These are phyloP conservation scores for Tapirus indicus DNA, from an alignment of 2,797 vertebrate species.

Conservation along the genomic window DNA sequence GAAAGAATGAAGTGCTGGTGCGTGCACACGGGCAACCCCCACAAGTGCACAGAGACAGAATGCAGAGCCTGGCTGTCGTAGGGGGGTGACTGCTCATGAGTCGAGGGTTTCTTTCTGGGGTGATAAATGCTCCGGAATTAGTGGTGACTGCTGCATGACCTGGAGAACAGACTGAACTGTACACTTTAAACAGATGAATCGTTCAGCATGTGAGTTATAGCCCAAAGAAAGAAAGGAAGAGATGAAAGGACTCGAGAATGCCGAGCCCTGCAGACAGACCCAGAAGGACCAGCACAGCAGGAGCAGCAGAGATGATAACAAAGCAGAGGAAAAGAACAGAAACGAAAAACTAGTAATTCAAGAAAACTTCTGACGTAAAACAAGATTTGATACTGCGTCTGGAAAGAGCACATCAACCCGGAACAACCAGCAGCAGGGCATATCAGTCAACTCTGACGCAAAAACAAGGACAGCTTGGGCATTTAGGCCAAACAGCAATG, in stretches of 20 bases:
- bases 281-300: no score
- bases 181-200: not conserved
- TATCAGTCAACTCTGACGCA: not conserved
- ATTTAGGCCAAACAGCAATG: not conserved
- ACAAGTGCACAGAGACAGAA: not conserved
- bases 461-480: not conserved
- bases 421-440: not conserved
- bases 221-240: not conserved
- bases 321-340: not conserved
- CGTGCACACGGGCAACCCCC: fast-evolving
- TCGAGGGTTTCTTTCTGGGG: not conserved
- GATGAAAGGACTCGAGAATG: not conserved
- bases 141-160: not conserved
- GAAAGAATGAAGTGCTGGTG: not conserved
- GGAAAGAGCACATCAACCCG: not conserved
- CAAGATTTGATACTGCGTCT: not conserved
- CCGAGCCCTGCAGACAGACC: not conserved
- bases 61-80: not conserved
- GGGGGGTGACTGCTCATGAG: not conserved
- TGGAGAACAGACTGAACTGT: not conserved
- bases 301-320: not conserved
- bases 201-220: not conserved
- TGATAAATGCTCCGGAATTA: not conserved
- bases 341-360: not conserved
- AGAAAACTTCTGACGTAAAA: not conserved